Base-by-base conservation (phyloP, 2,888 invertebrate genomes). In the Andrena fulva region DNA sequence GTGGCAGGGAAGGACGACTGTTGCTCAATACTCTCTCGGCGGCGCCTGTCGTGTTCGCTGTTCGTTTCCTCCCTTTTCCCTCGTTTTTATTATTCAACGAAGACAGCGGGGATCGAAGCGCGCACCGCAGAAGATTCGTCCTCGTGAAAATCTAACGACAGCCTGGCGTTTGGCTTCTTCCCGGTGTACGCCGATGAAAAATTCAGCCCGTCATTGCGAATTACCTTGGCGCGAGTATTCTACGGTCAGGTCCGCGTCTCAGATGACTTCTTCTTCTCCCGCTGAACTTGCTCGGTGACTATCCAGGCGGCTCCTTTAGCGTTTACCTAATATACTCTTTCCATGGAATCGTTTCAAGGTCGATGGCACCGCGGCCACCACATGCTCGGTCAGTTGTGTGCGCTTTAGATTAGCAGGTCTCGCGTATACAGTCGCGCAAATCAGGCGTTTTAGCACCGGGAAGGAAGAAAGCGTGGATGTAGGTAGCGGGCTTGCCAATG, bases 1-100 rank as follows among this genome's bases (percentile, higher is more conserved):
- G 59, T 64, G 35, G 50, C 42, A 33, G 48, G 71, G 27, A 79
- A 64, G 59, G 33, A 64, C 50, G 52, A 35, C 35, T 56, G 68
- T 86, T 86, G 74, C 79, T 81, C 86, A 81, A 85, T 75, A 75
- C 67, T 73, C 79, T 20, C 72, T 20, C 72, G 84, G 67, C 86
- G 86, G 73, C 79, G 77, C 29, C 62, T 75, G 71, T 48, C 60
- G 56, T 42, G 59, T 68, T 48, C 60, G 24, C 31, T 29, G 33
- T 48, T 35, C 56, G n/a, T 24, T 29, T 48, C 42, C 60, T 31
- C 27, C 16, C 52, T 6, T 35, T 76, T 35, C 24, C 31, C 50
- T 24, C 50, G 8, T 27, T 71, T 59, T 74, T 79, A 68, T 77
- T 71, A 71, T 60, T 62, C 31, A 64, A n/a, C 54, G 29, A 52